A percentile compares a stretch with the other conserved stretches of the same genome.
phyloP scores from a whole-genome alignment of 2,797 vertebrate species.

The Galagoides demidoff region DNA sequence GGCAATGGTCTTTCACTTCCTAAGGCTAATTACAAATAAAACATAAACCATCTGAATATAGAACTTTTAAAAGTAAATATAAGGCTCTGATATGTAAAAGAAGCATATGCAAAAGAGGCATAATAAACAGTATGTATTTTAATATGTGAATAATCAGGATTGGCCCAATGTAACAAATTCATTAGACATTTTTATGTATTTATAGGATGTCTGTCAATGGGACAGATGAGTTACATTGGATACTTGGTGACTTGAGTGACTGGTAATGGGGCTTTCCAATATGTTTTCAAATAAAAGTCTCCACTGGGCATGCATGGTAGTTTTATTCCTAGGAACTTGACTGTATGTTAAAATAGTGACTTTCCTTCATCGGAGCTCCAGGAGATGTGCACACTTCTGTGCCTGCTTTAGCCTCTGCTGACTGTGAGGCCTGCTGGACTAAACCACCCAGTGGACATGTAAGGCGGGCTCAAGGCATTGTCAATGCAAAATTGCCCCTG shows the following conservation, averaged over 20 bases:
- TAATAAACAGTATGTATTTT: background rate
- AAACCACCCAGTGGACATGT: conserved; percentile 61
- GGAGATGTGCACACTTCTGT: too few species aligned
- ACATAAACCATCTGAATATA: background rate
- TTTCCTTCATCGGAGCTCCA: background rate
- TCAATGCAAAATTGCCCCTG: background rate
- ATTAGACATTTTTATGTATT: background rate
- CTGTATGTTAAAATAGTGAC: background rate
- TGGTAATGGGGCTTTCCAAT: background rate
- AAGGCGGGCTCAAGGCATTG: background rate
- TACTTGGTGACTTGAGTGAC: background rate
- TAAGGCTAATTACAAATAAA: background rate
- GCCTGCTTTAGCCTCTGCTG: conserved; percentile 57
- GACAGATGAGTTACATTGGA: background rate
- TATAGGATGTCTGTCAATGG: background rate
- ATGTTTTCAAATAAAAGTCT: conserved; percentile 1
- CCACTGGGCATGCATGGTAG: background rate
- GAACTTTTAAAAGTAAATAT: background rate
- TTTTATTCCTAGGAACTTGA: background rate
- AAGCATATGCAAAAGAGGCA: background rate
- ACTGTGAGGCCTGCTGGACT: conserved; percentile 5
- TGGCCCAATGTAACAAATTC: background rate
- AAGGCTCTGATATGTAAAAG: background rate
- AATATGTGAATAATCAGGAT: background rate
- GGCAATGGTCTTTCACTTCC: background rate